Percentiles rank a stretch among this genome's conserved stretches.
phyloP scores from a whole-genome alignment of 2,888 invertebrate species.

The Drosophila hamatofila region DNA sequence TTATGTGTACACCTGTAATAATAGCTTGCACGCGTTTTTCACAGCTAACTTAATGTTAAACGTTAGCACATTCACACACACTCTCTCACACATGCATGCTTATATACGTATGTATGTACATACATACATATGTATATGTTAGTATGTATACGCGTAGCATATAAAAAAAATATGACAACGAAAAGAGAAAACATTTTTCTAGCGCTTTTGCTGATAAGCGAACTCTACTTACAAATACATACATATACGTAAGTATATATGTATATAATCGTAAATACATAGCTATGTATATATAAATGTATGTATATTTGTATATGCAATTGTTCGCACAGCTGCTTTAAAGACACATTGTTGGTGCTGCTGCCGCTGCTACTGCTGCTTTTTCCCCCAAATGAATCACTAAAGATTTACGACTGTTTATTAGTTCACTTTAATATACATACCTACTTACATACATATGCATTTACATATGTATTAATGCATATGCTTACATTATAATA shows the following conservation, averaged over 20 bases:
- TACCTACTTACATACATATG: background rate
- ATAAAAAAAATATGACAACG: conserved; percentile 63
- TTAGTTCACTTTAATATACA: conserved; percentile 33
- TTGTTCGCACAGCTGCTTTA: conserved; percentile 49
- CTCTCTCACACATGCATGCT: conserved; percentile 9
- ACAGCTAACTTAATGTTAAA: conserved; percentile 36
- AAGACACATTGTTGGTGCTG: conserved; percentile 9
- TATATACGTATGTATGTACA: conserved; percentile 19
- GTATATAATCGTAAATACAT: background rate
- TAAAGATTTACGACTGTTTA: conserved; percentile 47
- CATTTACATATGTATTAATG: background rate
- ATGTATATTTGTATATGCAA: conserved; percentile 24
- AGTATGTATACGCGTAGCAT: conserved; percentile 50
- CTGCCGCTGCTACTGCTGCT: conserved; percentile 2
- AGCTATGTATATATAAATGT: conserved; percentile 5
- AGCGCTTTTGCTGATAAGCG: conserved; percentile 73
- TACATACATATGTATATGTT: conserved; percentile 3
- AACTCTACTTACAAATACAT: conserved; percentile 35
- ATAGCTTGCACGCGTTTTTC: conserved; percentile 46
- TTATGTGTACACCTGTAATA: conserved; percentile 38
- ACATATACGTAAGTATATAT: background rate
- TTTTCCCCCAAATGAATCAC: conserved; percentile 47
- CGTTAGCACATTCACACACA: conserved; percentile 12
- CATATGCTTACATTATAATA: background rate
- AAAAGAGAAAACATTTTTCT: conserved; percentile 68